Conservation (phyloP, 2,113 vertebrate species). For the Istiophorus platypterus region DNA sequence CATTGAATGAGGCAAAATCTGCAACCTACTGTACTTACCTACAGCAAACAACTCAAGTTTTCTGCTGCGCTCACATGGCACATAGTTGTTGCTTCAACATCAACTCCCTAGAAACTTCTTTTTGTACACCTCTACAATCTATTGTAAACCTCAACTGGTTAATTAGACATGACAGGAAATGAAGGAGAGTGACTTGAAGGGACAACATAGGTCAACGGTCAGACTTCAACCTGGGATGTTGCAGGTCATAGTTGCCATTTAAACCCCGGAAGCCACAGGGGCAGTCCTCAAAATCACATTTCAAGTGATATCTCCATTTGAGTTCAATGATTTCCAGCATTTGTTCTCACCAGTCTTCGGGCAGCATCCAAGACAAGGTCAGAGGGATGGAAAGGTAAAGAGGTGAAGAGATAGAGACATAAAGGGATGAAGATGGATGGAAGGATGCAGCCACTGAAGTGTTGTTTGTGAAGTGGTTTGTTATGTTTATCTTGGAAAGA, state of each 20-base stretch:
- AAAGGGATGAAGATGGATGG: background rate
- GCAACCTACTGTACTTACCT: too few relatives aligned
- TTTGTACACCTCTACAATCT: too few relatives aligned
- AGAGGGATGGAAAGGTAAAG: background rate
- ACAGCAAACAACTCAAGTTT: too few relatives aligned
- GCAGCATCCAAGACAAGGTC: background rate
- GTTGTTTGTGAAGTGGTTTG: background rate
- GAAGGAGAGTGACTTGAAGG: too few relatives aligned
- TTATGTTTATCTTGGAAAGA: background rate
- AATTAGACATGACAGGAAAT: background rate
- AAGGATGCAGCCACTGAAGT: background rate
- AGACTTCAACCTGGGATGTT: background rate
- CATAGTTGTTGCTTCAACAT: too few relatives aligned
- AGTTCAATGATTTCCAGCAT: background rate
- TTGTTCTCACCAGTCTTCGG: background rate
- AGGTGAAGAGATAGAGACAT: background rate
- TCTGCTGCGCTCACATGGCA: too few relatives aligned
- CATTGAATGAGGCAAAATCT: too few relatives aligned
- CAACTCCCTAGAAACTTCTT: too few relatives aligned
- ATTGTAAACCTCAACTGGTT: too few relatives aligned
- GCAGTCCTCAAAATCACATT: background rate
- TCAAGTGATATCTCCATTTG: background rate
- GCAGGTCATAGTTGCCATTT: background rate
- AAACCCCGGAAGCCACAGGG: background rate
- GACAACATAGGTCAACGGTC: background rate